A percentile compares a stretch with the other conserved stretches of the same genome.
phyloP scores from a whole-genome alignment of 2,888 invertebrate genomes.

The Cantharis lateralis region DNA sequence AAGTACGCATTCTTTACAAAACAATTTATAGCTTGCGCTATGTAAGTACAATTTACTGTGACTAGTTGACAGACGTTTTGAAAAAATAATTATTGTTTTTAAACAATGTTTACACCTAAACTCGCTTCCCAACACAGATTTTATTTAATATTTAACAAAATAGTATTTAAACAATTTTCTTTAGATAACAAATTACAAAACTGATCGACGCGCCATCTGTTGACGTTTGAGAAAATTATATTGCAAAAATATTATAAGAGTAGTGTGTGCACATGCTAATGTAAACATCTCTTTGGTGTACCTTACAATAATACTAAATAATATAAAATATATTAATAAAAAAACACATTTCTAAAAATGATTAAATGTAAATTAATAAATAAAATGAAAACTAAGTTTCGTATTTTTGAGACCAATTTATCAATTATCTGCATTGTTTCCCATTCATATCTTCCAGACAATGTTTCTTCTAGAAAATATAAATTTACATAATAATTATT shows the following conservation, averaged over 20 bases:
- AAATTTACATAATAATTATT: slow-evolving; percentile 16
- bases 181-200: background rate
- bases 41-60: slow-evolving; percentile 51
- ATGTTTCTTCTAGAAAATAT: slow-evolving; percentile 22
- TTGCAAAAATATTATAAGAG: slow-evolving; percentile 42
- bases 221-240: slow-evolving; percentile 24
- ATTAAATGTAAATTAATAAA: slow-evolving; percentile 45
- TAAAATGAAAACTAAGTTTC: slow-evolving; percentile 46
- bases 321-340: slow-evolving; percentile 47
- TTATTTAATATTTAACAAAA: background rate
- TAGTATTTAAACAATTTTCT: background rate
- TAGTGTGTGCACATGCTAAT: slow-evolving; percentile 40
- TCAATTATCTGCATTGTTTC: slow-evolving; percentile 22
- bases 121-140: background rate
- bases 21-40: background rate
- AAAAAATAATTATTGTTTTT: slow-evolving; percentile 19
- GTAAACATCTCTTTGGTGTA: slow-evolving; percentile 55
- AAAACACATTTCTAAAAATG: slow-evolving; percentile 48
- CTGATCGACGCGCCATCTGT: background rate
- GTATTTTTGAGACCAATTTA: slow-evolving; percentile 53
- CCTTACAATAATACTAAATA: slow-evolving; percentile 49
- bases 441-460: slow-evolving; percentile 23
- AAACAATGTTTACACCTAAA: slow-evolving; percentile 6
- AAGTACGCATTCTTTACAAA: background rate
- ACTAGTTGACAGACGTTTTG: slow-evolving; percentile 48